phyloP scores from a whole-genome alignment of 2,888 invertebrate species.

The Escarpia spicata region DNA sequence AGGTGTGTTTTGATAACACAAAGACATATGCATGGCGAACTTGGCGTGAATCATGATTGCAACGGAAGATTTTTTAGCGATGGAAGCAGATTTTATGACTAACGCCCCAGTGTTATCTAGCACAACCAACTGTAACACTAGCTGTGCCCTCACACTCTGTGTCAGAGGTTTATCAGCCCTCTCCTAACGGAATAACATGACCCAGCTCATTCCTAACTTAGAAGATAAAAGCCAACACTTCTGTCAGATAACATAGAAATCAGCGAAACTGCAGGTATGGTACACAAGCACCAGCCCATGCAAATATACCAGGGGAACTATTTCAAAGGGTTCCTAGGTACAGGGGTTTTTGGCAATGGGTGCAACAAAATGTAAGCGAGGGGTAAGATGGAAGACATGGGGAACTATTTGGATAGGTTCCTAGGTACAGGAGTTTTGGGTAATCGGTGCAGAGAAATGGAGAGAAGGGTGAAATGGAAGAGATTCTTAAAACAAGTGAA shows the following conservation, averaged over 20 bases:
- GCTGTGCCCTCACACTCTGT: not conserved
- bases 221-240: not conserved
- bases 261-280: not conserved
- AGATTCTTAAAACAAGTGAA: not conserved
- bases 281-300: not conserved
- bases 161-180: not conserved
- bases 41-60: not conserved
- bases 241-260: constrained; percentile 13
- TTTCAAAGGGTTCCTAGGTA: not conserved
- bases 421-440: not conserved
- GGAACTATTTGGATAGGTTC: not conserved
- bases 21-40: not conserved
- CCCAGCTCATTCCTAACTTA: not conserved
- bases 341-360: not conserved
- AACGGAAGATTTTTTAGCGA: not conserved
- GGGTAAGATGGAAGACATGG: not conserved
- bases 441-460: not conserved
- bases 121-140: no score
- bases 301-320: not conserved
- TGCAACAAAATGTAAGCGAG: not conserved
- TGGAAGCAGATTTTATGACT: not conserved
- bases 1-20: not conserved
- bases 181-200: not conserved
- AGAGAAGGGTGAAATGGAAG: not conserved
- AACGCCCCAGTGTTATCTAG: not conserved